Evolutionary conservation across 1,140 invertebrate species (phyloP).

Genomic region (Drosophila baimaii): DNA sequence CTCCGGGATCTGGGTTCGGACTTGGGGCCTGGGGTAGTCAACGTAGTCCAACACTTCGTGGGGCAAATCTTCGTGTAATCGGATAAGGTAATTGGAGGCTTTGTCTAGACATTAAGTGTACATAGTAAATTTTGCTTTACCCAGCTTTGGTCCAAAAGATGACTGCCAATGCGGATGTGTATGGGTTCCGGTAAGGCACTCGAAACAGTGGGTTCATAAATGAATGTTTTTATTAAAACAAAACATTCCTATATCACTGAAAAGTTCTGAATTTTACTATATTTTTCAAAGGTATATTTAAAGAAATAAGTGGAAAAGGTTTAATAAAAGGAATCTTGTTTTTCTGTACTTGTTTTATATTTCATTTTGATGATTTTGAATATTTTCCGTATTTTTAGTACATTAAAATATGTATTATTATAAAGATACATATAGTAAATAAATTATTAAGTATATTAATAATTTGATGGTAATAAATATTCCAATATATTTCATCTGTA

Average conservation of each 20-base stretch:
- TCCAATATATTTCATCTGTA: not conserved
- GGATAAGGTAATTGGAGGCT: slow-evolving; percentile 84
- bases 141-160: slow-evolving; percentile 56
- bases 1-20: slow-evolving; percentile 3
- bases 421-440: not conserved
- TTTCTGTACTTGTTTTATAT: too few species aligned
- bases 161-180: slow-evolving; percentile 31
- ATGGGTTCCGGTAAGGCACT: slow-evolving; percentile 33
- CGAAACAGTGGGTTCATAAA: slow-evolving; percentile 32
- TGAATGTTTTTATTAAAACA: too few species aligned
- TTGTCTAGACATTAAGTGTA: slow-evolving; percentile 84
- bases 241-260: too few species aligned
- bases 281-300: not conserved
- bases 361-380: too few species aligned
- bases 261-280: not conserved
- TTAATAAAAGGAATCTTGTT: too few species aligned
- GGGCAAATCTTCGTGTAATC: slow-evolving; percentile 84
- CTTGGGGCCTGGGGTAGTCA: slow-evolving; percentile 22
- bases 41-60: slow-evolving; percentile 64
- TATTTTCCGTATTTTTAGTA: not conserved
- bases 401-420: not conserved
- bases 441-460: not conserved
- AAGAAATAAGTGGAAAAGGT: too few species aligned
- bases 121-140: slow-evolving; percentile 78
- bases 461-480: not conserved